Conservation (phyloP, 1,140 invertebrate genomes). For the Drosophila repleta region DNA sequence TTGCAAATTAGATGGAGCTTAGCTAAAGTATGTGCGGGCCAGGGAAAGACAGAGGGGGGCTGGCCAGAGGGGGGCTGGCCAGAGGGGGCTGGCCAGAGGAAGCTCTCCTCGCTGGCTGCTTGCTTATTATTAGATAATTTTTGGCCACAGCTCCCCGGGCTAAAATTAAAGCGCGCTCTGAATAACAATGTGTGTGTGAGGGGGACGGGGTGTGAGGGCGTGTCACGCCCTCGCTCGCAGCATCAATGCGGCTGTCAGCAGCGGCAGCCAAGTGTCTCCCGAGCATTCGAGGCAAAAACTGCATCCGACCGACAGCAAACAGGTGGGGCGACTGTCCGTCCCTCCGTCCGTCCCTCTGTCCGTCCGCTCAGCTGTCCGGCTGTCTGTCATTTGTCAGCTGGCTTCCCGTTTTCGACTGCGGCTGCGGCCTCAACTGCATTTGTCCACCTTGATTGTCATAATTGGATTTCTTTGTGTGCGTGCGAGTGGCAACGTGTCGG, state of each 20-base stretch:
- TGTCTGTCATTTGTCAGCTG: slow-evolving; percentile 62
- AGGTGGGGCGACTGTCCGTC: neutral
- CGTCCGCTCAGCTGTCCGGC: slow-evolving; percentile 15
- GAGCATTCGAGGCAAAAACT: slow-evolving; percentile 33
- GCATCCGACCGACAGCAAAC: slow-evolving; percentile 9
- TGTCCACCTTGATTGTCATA: slow-evolving; percentile 79
- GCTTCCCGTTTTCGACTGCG: slow-evolving; percentile 1
- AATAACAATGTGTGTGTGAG: slow-evolving; percentile 1
- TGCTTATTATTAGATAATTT: slow-evolving; percentile 47
- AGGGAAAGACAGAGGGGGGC: too few relatives aligned
- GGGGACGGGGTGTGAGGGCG: slow-evolving; percentile 20
- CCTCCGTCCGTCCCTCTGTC: neutral
- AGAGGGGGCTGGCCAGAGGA: neutral
- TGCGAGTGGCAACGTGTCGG: slow-evolving; percentile 16
- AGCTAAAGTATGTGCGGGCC: slow-evolving; percentile 40
- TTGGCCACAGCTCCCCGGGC: slow-evolving; percentile 37
- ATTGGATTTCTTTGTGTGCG: slow-evolving; percentile 70
- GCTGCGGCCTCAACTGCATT: slow-evolving; percentile 56
- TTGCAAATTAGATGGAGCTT: slow-evolving; percentile 67
- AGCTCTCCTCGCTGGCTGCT: neutral
- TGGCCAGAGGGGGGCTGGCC: neutral
- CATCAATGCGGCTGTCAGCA: slow-evolving; percentile 42
- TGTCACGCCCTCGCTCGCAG: slow-evolving; percentile 27
- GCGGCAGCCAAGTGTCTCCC: slow-evolving; percentile 44
- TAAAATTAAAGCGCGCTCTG: slow-evolving; percentile 38